Evolutionary conservation across 2,888 invertebrate species (phyloP).

Genomic region (Idaea straminata): DNA sequence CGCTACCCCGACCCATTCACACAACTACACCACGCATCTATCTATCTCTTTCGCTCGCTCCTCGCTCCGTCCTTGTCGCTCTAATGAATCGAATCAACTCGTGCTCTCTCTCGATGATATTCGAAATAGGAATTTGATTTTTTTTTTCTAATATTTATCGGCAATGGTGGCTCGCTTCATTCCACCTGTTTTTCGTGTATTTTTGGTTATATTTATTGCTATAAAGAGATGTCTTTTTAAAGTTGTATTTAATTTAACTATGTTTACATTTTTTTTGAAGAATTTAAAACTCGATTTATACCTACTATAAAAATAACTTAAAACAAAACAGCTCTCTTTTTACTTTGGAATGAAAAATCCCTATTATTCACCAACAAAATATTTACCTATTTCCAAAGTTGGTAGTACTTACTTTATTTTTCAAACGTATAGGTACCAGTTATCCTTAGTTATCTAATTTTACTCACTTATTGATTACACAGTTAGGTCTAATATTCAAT

Average conservation of each 20-base stretch:
- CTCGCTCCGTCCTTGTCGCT: conserved; percentile 53
- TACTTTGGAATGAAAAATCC: too few relatives aligned
- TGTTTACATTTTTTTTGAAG: too few relatives aligned
- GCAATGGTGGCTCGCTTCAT: background rate
- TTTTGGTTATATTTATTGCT: background rate
- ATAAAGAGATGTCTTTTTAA: background rate
- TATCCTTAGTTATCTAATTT: too few relatives aligned
- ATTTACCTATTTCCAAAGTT: too few relatives aligned
- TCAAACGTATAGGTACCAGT: too few relatives aligned
- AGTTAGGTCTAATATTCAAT: too few relatives aligned
- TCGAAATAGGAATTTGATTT: conserved; percentile 61
- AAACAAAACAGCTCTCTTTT: too few relatives aligned
- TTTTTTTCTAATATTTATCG: conserved; percentile 20
- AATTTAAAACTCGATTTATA: too few relatives aligned
- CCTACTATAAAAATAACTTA: too few relatives aligned
- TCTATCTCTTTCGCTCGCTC: conserved; percentile 39
- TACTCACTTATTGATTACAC: too few relatives aligned
- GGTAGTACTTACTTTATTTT: too few relatives aligned
- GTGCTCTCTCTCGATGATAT: conserved; percentile 70
- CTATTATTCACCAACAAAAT: too few relatives aligned
- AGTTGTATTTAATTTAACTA: background rate
- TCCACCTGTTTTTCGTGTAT: background rate
- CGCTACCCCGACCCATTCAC: conserved; percentile 24
- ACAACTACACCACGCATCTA: conserved; percentile 20
- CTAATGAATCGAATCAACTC: conserved; percentile 81